Evolutionary conservation across 1,140 invertebrate genomes (phyloP), one percentile per base, ranked within the genome.

Genomic region (Pseudomyrmex gracilis): DNA sequence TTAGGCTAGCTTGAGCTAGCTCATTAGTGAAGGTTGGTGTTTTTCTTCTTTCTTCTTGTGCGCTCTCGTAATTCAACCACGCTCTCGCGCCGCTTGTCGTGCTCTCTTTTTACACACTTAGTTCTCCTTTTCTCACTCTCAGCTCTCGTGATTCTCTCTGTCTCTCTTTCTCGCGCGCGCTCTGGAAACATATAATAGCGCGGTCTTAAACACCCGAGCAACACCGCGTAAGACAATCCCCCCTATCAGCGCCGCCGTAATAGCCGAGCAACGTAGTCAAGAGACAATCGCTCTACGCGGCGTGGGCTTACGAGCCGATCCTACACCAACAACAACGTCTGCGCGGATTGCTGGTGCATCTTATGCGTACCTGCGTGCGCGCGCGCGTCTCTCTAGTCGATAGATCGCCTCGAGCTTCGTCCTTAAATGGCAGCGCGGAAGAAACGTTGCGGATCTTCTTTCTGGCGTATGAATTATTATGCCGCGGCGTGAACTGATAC

Each of bases 181-280:
- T 74, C 71, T 63, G 70, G 78, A 73, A 86, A 88, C 47, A 84
- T 34, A 34, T 86, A 89, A 89, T 88, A 88, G 87, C 57, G 80
- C 63, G 87, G 57, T 83, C 87, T 88, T 89, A 89, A 88, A 88
- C 87, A 85, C 87, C 63, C 67, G 73, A 68, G 73, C 84, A 87
- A 89, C 86, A 88, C 68, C 68, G 70, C 78, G 84, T 85, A 89
- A 89, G 78, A 89, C 87, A 89, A 89, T 89, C 84, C 86, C 86
- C 83, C 68, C 87, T 89, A 89, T 89, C 87, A 85, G 84, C 87
- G 63, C 78, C 87, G 77, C 63, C 55, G 78, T 89, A 89, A 89
- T 86, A 88, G 86, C 61, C 68, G 87, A 34, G 70, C 83, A 61
- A 13, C 73, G 83, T n/a, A n/a, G n/a, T 70, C 76, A 71, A 66